Base-by-base conservation (phyloP, 64 coral and sea anemone genomes). In the Porites lutea region DNA sequence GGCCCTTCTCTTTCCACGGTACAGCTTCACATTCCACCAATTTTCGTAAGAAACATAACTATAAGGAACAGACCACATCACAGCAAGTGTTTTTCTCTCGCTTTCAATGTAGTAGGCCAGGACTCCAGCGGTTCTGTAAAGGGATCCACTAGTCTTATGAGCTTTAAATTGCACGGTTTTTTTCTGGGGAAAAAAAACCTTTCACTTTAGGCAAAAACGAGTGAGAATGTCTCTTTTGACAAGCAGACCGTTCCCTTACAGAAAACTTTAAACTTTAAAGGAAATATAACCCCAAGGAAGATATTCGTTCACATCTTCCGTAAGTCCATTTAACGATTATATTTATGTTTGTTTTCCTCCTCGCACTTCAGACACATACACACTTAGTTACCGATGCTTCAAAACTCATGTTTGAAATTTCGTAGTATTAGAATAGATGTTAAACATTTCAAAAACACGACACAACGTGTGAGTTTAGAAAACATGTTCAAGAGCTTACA, bases 1-100 rank as follows among this genome's bases (percentile, higher is more conserved):
- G 45, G 74, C 37, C 6, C 52, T 37, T 50, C 19, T 90, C 4
- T 22, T 16, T n/a, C 59, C 88, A 22, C 43, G 47, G 75, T 80
- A 90, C 8, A 82, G 8, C 57, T 80, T 80, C 6, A 90, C 48
- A 20, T 78, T 78, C 88, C 88, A 90, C 73, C 59, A 80, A 76
- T 90, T 90, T 3, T 51, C 15, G 13, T 90, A 79, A 15, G 52
- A 52, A 49, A 80, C 66, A 61, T 90, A 67, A 21, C 80, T 66
- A 71, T 65, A 90, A 50, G 88, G 76, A 57, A 79, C 74, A 79
- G 75, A 70, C 60, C 66, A 90, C 13, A 81, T 15, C 4, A 81
- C 69, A 3, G 71, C 87, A n/a, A 89, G 47, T 14, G 87, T 89
- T 9, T 76, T 48, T 8, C 52, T 11, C 19, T 75, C 49, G 14